Evolutionary conservation across 2,888 invertebrate species (phyloP).

Genomic region (Meiosimyza platycephala): DNA sequence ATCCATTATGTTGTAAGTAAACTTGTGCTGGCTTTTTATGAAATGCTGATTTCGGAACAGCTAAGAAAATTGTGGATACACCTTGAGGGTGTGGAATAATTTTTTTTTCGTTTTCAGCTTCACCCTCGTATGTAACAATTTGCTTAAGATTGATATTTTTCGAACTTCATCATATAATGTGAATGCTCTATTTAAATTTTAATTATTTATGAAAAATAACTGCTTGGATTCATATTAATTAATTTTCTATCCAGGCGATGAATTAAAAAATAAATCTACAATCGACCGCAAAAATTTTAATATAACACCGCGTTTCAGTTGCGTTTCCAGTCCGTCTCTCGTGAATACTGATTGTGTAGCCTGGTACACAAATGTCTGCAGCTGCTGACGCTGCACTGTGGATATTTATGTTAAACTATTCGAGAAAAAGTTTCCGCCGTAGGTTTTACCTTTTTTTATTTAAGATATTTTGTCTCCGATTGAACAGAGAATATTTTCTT

Average conservation of each 20-base stretch:
- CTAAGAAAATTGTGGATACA: neutral
- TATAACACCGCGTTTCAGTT: neutral
- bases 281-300: neutral
- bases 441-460: too few relatives aligned
- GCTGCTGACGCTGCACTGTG: neutral
- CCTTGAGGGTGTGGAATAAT: conserved; percentile 2
- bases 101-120: neutral
- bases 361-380: neutral
- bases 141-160: too few relatives aligned
- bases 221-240: too few relatives aligned
- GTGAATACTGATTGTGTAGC: conserved; percentile 25
- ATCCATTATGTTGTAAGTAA: conserved; percentile 57
- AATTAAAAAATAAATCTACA: neutral
- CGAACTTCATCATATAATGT: too few relatives aligned
- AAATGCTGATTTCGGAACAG: neutral
- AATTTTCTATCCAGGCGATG: too few relatives aligned
- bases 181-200: too few relatives aligned
- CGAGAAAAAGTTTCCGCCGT: neutral
- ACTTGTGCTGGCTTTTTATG: neutral
- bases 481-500: too few relatives aligned
- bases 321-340: conserved; percentile 1
- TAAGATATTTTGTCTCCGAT: too few relatives aligned
- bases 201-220: too few relatives aligned
- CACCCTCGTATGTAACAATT: neutral
- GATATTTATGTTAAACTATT: neutral